Conservation (phyloP, 2,888 invertebrate genomes). For the Brassicogethes aeneus region DNA sequence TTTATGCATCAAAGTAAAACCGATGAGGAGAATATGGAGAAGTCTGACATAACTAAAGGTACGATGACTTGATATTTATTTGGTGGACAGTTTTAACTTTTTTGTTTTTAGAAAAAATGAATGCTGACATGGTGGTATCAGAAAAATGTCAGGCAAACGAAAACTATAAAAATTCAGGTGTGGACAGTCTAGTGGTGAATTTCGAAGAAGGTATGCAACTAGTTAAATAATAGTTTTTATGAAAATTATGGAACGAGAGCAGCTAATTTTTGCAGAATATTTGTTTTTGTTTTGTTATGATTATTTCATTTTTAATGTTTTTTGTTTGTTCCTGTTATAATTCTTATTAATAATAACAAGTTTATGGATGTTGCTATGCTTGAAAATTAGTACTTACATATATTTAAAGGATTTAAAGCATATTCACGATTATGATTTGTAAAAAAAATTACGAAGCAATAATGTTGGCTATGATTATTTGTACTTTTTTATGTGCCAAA, state of each 20-base stretch:
- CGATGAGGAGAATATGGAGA: slow-evolving; percentile 19
- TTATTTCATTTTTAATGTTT: not conserved
- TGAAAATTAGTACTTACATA: no score
- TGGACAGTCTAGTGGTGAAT: slow-evolving; percentile 66
- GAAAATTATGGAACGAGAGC: slow-evolving; percentile 12
- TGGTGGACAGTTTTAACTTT: no score
- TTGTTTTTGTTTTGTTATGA: not conserved
- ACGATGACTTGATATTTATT: no score
- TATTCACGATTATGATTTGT: no score
- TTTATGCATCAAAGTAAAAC: slow-evolving; percentile 56
- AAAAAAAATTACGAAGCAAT: no score
- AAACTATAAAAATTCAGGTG: slow-evolving; percentile 41
- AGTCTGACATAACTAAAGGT: slow-evolving; percentile 11
- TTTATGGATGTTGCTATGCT: no score
- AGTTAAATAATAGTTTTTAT: slow-evolving; percentile 39
- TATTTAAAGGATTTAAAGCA: no score
- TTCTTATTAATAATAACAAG: not conserved
- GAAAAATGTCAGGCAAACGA: slow-evolving; percentile 24
- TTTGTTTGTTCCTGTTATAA: not conserved
- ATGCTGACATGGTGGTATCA: slow-evolving; percentile 12
- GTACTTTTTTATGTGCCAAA: no score
- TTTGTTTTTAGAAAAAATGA: slow-evolving; percentile 19
- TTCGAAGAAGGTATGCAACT: slow-evolving; percentile 78
- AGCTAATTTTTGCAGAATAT: not conserved
- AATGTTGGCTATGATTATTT: no score